Conservation (phyloP, 2,888 invertebrate species). For the Callinectes sapidus region DNA sequence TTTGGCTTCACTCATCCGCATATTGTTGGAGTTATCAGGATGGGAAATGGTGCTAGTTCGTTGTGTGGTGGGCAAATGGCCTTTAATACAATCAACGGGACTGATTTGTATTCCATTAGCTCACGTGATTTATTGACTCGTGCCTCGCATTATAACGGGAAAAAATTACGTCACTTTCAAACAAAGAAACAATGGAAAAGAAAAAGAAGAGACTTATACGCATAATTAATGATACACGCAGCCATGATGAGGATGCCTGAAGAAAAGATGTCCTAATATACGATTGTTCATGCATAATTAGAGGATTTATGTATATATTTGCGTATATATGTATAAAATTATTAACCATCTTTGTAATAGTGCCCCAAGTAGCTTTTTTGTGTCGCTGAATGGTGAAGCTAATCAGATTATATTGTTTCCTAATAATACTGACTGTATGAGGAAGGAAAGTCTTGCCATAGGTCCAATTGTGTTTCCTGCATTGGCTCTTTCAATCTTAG, state of each 20-base stretch:
- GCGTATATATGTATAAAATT: not conserved
- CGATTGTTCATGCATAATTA: not conserved
- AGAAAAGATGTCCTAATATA: not conserved
- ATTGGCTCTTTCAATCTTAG: too few relatives aligned
- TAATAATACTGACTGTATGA: too few relatives aligned
- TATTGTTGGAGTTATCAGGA: not conserved
- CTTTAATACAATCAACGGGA: not conserved
- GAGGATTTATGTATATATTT: not conserved
- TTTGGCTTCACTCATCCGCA: not conserved
- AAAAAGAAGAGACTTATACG: too few relatives aligned
- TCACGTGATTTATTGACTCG: not conserved
- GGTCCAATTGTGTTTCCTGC: too few relatives aligned
- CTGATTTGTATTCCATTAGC: not conserved
- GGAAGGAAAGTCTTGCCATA: too few relatives aligned
- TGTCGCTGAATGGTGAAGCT: too few relatives aligned
- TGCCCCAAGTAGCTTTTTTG: too few relatives aligned
- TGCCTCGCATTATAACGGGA: not conserved
- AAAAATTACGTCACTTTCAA: not conserved
- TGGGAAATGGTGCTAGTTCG: not conserved
- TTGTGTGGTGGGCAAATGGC: not conserved
- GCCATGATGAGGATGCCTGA: not conserved
- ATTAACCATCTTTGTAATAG: too few relatives aligned
- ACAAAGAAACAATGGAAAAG: not conserved
- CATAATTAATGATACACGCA: too few relatives aligned
- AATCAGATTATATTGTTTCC: too few relatives aligned